Conservation (phyloP, 2,888 invertebrate genomes). For the Dicycla oo region DNA sequence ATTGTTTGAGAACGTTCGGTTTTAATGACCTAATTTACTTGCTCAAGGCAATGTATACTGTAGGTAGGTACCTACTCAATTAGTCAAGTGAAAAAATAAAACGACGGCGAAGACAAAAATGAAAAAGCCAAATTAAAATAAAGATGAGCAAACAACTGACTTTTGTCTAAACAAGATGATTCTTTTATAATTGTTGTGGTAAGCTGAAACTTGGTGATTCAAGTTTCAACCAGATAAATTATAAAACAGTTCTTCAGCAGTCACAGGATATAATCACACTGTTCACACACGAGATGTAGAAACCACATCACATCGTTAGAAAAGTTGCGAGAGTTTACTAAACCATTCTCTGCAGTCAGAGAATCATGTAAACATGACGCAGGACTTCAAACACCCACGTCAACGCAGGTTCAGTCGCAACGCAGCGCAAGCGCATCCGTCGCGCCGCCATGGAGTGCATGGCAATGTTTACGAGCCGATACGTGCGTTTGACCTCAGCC, state of each 20-base stretch:
- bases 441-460: background rate
- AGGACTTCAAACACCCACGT: constrained; percentile 14
- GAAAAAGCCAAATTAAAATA: constrained; percentile 12
- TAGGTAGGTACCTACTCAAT: background rate
- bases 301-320: constrained; percentile 1
- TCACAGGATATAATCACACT: background rate
- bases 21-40: constrained; percentile 24
- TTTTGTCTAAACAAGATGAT: background rate
- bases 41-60: constrained; percentile 10
- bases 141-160: background rate
- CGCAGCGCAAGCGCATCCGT: constrained; percentile 10
- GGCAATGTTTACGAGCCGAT: constrained; percentile 27
- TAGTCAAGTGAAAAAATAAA: constrained; percentile 14
- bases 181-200: background rate
- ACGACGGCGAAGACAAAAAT: background rate
- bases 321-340: constrained; percentile 10
- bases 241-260: background rate
- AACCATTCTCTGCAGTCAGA: constrained; percentile 10
- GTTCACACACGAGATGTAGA: background rate
- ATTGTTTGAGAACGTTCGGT: constrained; percentile 10
- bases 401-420: background rate
- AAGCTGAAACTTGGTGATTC: background rate
- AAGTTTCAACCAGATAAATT: background rate
- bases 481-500: background rate
- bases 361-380: constrained; percentile 11